Evolutionary conservation across 2,797 vertebrate genomes (phyloP), one percentile per base, ranked within the genome.

Genomic region (Lacerta agilis): DNA sequence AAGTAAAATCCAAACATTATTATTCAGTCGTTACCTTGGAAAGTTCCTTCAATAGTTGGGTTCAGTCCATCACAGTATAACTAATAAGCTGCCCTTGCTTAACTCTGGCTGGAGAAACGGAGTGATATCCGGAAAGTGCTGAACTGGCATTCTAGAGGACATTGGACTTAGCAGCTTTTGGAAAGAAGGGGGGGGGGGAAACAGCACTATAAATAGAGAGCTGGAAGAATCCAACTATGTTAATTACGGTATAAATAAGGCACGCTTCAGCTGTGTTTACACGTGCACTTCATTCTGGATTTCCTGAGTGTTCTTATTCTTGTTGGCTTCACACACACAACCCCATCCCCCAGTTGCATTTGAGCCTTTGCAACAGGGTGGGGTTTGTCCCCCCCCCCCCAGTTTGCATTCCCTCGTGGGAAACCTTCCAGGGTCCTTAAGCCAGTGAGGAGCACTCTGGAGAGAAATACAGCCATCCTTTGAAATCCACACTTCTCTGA

Each of bases 201-300:
- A 82, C 72, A 69, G 29, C 55, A 58, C 87, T 94, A 82, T 86
- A 86, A 91, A 88, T 36, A 89, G 85, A 90, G 89, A 87, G 90
- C 69, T 18, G 0, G n/a, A 82, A 61, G 85, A 79, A 83, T 83
- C 58, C 77, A 92, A 41, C 86, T 79, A 87, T 43, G 13, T 90
- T 92, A 92, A 93, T 87, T 92, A 91, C 71, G 36, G 75, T 80
- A 92, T 92, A 90, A 91, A 88, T 61, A 87, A 93, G 69, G 81
- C 58, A 69, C 9, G 66, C 82, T 93, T 58, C 38, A 76, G 36
- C 13, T 78, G 33, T 71, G 49, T 83, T 78, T 69, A 83, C 66
- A 79, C 36, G 10, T 33, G 58, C 18, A 17, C 3, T 79, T 79
- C 45, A 61, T 2, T 79, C 13, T 71, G 45, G 61, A 83, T 83